These are phyloP conservation scores for Gymnosoma rotundatum DNA, from an alignment of 2,888 invertebrate genomes.

Conservation along the genomic window DNA sequence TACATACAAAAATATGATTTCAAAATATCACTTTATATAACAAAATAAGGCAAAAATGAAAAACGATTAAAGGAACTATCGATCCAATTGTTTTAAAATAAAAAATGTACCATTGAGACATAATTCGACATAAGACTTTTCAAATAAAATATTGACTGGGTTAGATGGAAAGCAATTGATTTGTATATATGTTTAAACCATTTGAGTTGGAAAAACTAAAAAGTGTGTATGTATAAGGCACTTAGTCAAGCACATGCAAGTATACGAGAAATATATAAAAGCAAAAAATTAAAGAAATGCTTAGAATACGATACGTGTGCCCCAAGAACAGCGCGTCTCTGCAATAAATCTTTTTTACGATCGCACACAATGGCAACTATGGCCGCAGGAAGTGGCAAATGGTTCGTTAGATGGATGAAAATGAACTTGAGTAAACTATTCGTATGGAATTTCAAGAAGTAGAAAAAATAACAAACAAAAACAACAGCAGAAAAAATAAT, in stretches of 20 bases:
- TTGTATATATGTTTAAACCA: constrained; percentile 15
- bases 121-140: not conserved
- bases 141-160: not conserved
- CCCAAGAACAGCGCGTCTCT: constrained; percentile 81
- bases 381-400: constrained; percentile 75
- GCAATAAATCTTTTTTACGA: constrained; percentile 82
- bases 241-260: not conserved
- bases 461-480: constrained; percentile 39
- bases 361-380: constrained; percentile 81
- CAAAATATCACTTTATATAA: too few relatives aligned
- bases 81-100: too few relatives aligned
- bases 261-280: constrained; percentile 32
- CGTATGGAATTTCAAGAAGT: constrained; percentile 76
- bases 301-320: constrained; percentile 75
- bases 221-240: not conserved
- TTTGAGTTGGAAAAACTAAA: constrained; percentile 52
- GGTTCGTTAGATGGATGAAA: constrained; percentile 73
- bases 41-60: too few relatives aligned
- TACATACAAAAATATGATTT: too few relatives aligned
- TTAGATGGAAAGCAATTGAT: not conserved
- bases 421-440: constrained; percentile 81
- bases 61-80: too few relatives aligned
- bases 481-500: constrained; percentile 67
- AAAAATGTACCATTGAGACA: not conserved
- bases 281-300: constrained; percentile 31